phyloP scores from a whole-genome alignment of 2,797 vertebrate species.

The Anabas testudineus region DNA sequence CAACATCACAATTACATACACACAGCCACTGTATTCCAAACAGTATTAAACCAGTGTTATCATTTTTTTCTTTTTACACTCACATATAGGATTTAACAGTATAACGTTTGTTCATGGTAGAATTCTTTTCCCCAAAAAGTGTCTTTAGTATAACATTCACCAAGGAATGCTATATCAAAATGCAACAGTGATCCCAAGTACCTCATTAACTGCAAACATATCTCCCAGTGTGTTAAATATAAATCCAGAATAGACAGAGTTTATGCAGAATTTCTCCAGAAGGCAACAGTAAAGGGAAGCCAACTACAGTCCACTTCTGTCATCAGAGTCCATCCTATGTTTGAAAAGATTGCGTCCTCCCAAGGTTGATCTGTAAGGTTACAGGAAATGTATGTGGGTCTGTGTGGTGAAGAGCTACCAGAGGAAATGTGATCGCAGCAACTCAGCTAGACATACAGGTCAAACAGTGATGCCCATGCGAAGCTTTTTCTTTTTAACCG shows the following conservation, averaged over 20 bases:
- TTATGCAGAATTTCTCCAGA: constrained; percentile 27
- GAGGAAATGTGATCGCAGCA: constrained; percentile 15
- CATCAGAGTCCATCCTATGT: constrained; percentile 7
- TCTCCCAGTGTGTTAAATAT: constrained; percentile 22
- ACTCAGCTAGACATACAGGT: constrained; percentile 64
- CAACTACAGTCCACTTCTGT: constrained; percentile 8
- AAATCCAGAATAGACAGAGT: constrained; percentile 24
- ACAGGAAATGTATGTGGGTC: constrained; percentile 28
- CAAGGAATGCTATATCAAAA: constrained; percentile 18
- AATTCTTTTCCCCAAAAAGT: background rate
- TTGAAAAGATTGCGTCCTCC: background rate
- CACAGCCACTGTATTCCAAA: constrained; percentile 19
- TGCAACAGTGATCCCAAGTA: constrained; percentile 39
- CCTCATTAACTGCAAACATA: constrained; percentile 13
- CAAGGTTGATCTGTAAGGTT: constrained; percentile 29
- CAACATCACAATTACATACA: constrained; percentile 1
- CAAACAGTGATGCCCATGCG: constrained; percentile 96
- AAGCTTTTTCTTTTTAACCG: constrained; percentile 96
- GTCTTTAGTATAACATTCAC: constrained; percentile 22
- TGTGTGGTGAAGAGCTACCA: constrained; percentile 35
- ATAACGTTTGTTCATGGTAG: constrained; percentile 17
- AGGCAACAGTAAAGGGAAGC: constrained; percentile 33
- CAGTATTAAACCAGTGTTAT: constrained; percentile 44
- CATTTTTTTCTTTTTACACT: constrained; percentile 21
- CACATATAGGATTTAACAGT: constrained; percentile 37